Evolutionary conservation across 2,888 invertebrate genomes (phyloP), one percentile per base, ranked within the genome.

Genomic region (Cyaniris semiargus): DNA sequence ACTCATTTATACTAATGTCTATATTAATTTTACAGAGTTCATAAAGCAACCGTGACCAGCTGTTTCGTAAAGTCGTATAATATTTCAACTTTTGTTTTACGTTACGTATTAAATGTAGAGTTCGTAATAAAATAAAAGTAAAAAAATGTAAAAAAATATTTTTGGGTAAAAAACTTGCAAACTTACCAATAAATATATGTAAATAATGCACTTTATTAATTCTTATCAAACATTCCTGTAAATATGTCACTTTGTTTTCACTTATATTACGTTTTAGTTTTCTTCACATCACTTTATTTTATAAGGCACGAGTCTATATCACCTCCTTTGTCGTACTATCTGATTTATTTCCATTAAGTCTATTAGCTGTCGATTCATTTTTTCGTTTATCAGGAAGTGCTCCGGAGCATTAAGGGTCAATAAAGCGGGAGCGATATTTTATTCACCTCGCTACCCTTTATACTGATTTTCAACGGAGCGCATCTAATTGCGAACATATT

Each of bases 401-500:
- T 88, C 86, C 83, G 88, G 88, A 87, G 84, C 85, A 84, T 87
- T 86, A 84, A 87, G 82, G 83, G 86, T 83, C 87, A 87, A 86
- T 85, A 88, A 88, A 88, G 85, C 83, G 86, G 86, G 82, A 83
- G 83, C 81, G 83, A 85, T 87, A 88, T 90, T 89, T 92, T 89
- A 90, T 89, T 89, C 90, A 91, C 90, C 84, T 86, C 88, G 86
- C 85, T 86, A 86, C 89, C 90, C 91, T 90, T 90, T 85, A 85
- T 85, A 86, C 83, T 85, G 85, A 90, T 88, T 87, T 85, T 83
- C 86, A 90, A 89, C 89, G 86, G 85, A 86, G 86, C 91, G 89
- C 86, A 85, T 88, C 91, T 90, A 93, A 93, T 93, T 89, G 90
- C 84, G 84, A 88, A 86, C 93, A 93, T 93, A 87, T 90, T 93